Conservation (phyloP, 2,797 vertebrate genomes). For the Enteromius argenteus region DNA sequence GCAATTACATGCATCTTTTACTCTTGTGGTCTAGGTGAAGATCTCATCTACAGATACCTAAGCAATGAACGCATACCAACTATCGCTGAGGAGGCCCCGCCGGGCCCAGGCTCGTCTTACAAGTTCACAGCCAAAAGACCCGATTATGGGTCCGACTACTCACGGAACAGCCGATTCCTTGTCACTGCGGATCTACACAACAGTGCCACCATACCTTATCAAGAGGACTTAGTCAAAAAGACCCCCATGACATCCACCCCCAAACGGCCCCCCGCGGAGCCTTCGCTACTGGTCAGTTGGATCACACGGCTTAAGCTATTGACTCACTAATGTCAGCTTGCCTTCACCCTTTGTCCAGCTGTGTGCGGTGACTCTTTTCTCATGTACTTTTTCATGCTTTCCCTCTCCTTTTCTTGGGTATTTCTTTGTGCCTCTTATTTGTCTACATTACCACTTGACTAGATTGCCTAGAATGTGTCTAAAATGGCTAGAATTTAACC, state of each 20-base stretch:
- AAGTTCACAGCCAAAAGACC: conserved; percentile 76
- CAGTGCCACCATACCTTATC: conserved; percentile 90
- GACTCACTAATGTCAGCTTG: conserved; percentile 82
- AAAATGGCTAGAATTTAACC: conserved; percentile 25
- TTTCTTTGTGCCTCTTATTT: conserved; percentile 35
- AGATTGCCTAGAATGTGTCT: conserved; percentile 39
- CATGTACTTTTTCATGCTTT: conserved; percentile 21
- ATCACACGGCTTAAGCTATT: conserved; percentile 89
- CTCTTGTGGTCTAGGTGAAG: conserved; percentile 75
- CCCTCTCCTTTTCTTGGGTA: conserved; percentile 13
- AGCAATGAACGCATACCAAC: conserved; percentile 91
- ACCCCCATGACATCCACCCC: conserved; percentile 59
- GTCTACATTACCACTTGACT: conserved; percentile 45
- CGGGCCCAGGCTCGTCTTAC: conserved; percentile 74
- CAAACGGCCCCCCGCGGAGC: conserved; percentile 79
- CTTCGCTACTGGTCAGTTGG: conserved; percentile 87
- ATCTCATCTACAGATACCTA: conserved; percentile 86
- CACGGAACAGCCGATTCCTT: conserved; percentile 85
- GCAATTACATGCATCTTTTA: neutral
- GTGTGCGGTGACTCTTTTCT: conserved; percentile 43
- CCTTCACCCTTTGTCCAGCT: conserved; percentile 43
- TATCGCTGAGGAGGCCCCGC: conserved; percentile 85
- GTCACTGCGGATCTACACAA: conserved; percentile 85
- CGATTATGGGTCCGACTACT: conserved; percentile 86
- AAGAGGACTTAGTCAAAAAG: conserved; percentile 84